A percentile compares a stretch with the other conserved stretches of the same genome.
Evolutionary conservation across 2,113 vertebrate genomes (phyloP).

Genomic region (Mesocricetus auratus): DNA sequence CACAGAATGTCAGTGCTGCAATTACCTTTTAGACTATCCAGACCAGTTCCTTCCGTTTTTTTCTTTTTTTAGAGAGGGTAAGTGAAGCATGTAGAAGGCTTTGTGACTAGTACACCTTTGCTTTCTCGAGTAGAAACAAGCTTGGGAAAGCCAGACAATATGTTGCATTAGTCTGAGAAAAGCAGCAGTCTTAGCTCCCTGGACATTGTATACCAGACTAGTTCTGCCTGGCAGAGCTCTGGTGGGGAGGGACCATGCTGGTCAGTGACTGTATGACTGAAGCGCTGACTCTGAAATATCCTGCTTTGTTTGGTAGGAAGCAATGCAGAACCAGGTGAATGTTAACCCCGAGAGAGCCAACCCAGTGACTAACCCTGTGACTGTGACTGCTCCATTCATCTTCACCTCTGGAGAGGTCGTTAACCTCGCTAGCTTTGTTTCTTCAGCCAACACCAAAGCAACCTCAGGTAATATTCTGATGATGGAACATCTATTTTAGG

Average conservation of each 20-base stretch:
- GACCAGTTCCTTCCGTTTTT: not conserved
- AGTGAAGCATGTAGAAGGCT: constrained; percentile 25
- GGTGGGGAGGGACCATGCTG: too few relatives aligned
- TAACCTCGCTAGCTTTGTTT: constrained; percentile 88
- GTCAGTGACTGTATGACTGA: not conserved
- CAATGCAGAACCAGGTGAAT: constrained; percentile 92
- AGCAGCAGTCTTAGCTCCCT: constrained; percentile 1
- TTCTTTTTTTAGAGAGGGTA: constrained; percentile 18
- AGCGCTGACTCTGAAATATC: constrained; percentile 30
- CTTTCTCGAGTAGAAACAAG: constrained; percentile 44
- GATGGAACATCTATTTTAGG: not conserved
- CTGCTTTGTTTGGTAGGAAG: constrained; percentile 87
- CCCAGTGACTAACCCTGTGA: constrained; percentile 62
- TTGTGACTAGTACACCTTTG: constrained; percentile 27
- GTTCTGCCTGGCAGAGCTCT: constrained; percentile 25
- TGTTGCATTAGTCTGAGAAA: constrained; percentile 1
- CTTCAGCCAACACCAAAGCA: constrained; percentile 84
- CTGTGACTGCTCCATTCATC: constrained; percentile 85
- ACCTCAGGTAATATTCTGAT: constrained; percentile 84
- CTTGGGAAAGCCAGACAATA: constrained; percentile 16
- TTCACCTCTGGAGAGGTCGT: constrained; percentile 89
- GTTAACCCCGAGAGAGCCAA: constrained; percentile 80
- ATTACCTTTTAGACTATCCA: constrained; percentile 56
- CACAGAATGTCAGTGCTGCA: constrained; percentile 12
- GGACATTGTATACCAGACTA: not conserved